phyloP scores from a whole-genome alignment of 2,113 vertebrate species.

The Pelmatolapia mariae region DNA sequence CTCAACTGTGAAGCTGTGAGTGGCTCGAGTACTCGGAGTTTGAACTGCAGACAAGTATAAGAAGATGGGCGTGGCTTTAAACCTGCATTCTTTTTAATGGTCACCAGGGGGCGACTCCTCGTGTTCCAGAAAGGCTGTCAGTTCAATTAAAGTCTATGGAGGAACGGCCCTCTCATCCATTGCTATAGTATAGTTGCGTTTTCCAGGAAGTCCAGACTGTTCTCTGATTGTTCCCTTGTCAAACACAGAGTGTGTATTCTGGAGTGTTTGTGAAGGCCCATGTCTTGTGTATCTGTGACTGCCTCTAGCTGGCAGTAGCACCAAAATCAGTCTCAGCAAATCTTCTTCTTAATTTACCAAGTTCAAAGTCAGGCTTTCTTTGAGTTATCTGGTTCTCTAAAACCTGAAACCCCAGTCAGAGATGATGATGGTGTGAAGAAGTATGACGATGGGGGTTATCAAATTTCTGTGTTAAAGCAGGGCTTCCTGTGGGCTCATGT shows the following conservation, averaged over 20 bases:
- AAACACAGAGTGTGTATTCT: background rate
- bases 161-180: background rate
- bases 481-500: background rate
- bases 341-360: background rate
- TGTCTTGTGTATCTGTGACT: background rate
- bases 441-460: background rate
- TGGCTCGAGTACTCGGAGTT: background rate
- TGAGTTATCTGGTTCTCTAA: background rate
- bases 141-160: background rate
- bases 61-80: background rate
- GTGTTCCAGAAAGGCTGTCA: background rate
- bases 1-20: constrained; percentile 93
- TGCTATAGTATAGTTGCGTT: accelerated
- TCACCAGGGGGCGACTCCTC: background rate
- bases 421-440: background rate
- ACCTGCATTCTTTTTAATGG: background rate
- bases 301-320: background rate
- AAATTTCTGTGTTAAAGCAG: background rate
- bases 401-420: background rate
- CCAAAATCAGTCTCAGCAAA: background rate
- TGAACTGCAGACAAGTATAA: background rate
- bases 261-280: background rate
- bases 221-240: background rate
- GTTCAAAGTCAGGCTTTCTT: background rate
- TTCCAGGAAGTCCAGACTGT: background rate